Conservation (phyloP, 2,113 vertebrate genomes). For the Geococcyx californianus region DNA sequence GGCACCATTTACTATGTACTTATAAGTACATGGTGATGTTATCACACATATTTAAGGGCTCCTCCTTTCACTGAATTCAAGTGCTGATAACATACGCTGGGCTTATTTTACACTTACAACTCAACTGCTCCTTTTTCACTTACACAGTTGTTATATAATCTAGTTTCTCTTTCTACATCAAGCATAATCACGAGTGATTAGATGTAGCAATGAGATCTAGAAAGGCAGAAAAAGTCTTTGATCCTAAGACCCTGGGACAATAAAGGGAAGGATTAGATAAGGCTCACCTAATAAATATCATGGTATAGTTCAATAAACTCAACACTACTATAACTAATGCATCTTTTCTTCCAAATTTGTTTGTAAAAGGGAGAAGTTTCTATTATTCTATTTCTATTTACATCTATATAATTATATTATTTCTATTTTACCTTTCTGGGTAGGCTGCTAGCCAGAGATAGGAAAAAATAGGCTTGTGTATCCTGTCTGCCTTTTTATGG, state of each 20-base stretch:
- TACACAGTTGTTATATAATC: background rate
- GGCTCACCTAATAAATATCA: background rate
- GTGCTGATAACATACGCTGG: rapidly evolving
- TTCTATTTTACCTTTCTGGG: background rate
- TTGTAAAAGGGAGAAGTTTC: background rate
- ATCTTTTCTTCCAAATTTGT: background rate
- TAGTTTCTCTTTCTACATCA: background rate
- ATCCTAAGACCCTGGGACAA: background rate
- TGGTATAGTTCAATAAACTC: background rate
- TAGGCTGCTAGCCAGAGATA: background rate
- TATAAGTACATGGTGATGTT: rapidly evolving
- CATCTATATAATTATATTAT: background rate
- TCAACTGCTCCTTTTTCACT: background rate
- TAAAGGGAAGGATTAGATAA: background rate
- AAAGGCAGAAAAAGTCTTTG: background rate
- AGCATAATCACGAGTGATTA: background rate
- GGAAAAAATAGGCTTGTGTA: background rate
- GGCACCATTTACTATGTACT: background rate
- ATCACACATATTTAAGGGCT: rapidly evolving
- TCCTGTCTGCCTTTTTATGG: background rate
- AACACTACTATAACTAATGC: background rate
- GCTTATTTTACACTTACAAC: background rate
- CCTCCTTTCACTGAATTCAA: background rate
- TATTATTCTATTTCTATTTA: background rate
- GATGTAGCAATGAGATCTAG: background rate